Conservation (phyloP, 2,113 vertebrate genomes). For the Brachionichthys hirsutus region DNA sequence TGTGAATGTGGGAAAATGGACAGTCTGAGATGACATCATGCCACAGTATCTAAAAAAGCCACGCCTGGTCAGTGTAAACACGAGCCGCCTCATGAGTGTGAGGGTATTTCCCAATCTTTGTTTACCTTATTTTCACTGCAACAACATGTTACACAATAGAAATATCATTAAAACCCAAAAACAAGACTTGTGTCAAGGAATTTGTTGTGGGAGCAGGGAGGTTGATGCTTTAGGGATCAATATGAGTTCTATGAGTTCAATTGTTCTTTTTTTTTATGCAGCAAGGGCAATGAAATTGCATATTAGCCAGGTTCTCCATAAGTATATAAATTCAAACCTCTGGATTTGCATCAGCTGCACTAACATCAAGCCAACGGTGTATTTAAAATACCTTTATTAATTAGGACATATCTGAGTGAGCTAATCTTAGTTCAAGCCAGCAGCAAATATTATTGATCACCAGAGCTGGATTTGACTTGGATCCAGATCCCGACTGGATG, state of each 20-base stretch:
- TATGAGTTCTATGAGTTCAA: background rate
- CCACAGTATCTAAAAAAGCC: slow-evolving; percentile 57
- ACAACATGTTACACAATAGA: slow-evolving; percentile 29
- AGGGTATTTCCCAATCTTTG: slow-evolving; percentile 65
- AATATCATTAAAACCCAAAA: slow-evolving; percentile 18
- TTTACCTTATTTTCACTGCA: slow-evolving; percentile 50
- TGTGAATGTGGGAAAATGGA: slow-evolving; percentile 67
- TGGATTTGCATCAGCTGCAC: too few relatives aligned
- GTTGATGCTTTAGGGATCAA: slow-evolving; percentile 5
- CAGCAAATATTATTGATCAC: too few relatives aligned
- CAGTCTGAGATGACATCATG: slow-evolving; percentile 66
- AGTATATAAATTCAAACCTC: too few relatives aligned
- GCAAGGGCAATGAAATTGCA: too few relatives aligned
- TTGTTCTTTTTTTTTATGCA: too few relatives aligned
- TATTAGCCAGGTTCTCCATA: too few relatives aligned
- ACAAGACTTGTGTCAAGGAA: slow-evolving; percentile 1
- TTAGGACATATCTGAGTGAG: too few relatives aligned
- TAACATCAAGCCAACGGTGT: too few relatives aligned
- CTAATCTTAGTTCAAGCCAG: too few relatives aligned
- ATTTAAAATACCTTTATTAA: too few relatives aligned
- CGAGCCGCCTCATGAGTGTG: slow-evolving; percentile 38
- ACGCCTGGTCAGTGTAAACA: slow-evolving; percentile 69
- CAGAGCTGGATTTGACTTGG: too few relatives aligned
- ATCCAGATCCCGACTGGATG: too few relatives aligned
- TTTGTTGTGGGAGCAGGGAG: slow-evolving; percentile 15